Base-by-base conservation (phyloP, 2,888 invertebrate species). In the Chamaedrilus cognettii region DNA sequence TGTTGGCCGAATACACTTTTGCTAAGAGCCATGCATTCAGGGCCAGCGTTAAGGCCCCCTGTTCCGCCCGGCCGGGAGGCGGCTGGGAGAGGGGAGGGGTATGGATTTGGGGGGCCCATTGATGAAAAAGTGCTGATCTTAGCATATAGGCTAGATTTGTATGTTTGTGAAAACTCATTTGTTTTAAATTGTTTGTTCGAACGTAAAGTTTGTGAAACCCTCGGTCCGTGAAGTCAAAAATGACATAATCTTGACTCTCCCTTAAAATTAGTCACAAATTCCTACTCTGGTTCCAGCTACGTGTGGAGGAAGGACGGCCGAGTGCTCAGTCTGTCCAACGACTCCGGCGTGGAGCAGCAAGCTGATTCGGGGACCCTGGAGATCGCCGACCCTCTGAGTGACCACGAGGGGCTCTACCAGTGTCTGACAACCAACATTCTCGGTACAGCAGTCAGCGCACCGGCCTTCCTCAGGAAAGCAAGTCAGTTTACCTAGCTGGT, bases 331-430 rank as follows among this genome's bases (percentile, higher is more conserved):
- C 2, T 60, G n/a, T 30, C 33, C 7, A 28, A 42, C 34, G 19
- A 1, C 42, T 33, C 42, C 1, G 60, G 35, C 7, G 34, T 60
- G 34, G 19, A 2, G 30, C 42, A 26, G 34, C 30, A 19, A 26
- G 0, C 94, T 0, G 77, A 77, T 11, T 89, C 95, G 76, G 98
- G 98, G 71, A 95, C 96, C 1, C 87, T 98, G 59, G 93, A 95
- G 34, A 91, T 97, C 75, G 90, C 92, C 65, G 87, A 89, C 72
- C 96, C 96, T 0, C 88, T 91, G 64, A 91, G 93, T 76, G 94
- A 93, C 80, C 96, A 97, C 84, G 88, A 95, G 72, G 96, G 96
- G 30, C 93, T 95, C 80, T 96, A 96, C 85, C 95, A 96, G 83
- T 96, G 96, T 85, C 93, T 94, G 84, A 96, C 97, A 11, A 31